Evolutionary conservation across 2,797 vertebrate genomes (phyloP).

Genomic region (Myripristis jacobus): DNA sequence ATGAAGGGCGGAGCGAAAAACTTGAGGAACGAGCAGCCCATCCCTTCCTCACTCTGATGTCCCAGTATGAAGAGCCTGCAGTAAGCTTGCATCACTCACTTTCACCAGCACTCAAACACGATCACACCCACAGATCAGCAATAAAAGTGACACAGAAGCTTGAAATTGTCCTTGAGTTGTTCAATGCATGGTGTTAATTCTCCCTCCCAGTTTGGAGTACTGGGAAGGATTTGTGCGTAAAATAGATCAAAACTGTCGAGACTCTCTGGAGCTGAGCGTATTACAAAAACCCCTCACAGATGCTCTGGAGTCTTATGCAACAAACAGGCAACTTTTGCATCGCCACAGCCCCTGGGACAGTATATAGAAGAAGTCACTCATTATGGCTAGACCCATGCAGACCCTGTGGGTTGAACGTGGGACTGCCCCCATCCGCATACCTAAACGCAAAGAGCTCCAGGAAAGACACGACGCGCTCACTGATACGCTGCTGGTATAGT

Average conservation of each 20-base stretch:
- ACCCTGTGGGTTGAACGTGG: conserved; percentile 27
- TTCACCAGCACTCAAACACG: not conserved
- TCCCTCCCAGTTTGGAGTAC: too few relatives aligned
- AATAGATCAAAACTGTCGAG: too few relatives aligned
- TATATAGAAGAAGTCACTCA: not conserved
- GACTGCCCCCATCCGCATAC: conserved; percentile 81
- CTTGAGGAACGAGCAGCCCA: conserved; percentile 10
- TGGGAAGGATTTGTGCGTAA: too few relatives aligned
- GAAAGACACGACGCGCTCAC: conserved; percentile 81
- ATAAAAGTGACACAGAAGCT: not conserved
- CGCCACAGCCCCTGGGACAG: too few relatives aligned
- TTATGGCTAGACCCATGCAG: conserved; percentile 5
- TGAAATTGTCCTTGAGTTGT: not conserved
- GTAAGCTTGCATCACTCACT: conserved; percentile 35
- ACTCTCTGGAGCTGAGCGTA: too few relatives aligned
- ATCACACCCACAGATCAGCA: too few relatives aligned
- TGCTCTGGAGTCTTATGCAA: not conserved
- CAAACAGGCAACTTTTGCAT: not conserved
- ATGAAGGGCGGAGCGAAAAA: conserved; percentile 78
- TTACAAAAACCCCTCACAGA: too few relatives aligned
- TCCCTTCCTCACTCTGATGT: conserved; percentile 13
- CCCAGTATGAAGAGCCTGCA: not conserved
- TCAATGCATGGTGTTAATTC: not conserved
- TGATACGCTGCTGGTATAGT: conserved; percentile 76
- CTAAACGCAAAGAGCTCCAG: conserved; percentile 52